Conservation (phyloP, 2,797 vertebrate species). For the Mormyrus proboscirostris region DNA sequence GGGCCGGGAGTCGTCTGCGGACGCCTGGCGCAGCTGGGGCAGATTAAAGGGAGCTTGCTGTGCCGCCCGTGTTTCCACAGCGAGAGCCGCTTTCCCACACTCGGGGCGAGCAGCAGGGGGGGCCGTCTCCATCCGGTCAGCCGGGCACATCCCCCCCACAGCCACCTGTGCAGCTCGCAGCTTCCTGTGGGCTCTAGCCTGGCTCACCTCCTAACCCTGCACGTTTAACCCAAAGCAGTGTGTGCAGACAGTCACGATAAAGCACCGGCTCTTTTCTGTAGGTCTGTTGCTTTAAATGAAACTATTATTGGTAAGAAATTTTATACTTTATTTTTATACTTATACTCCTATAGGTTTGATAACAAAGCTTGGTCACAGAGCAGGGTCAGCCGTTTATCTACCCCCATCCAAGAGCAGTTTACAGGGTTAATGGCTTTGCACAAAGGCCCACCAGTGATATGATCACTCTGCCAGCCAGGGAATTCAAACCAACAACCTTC, state of each 20-base stretch:
- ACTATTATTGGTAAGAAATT: background rate
- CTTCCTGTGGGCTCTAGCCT: background rate
- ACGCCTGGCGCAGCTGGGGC: background rate
- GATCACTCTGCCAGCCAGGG: background rate
- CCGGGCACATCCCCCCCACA: background rate
- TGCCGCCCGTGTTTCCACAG: background rate
- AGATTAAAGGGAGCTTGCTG: background rate
- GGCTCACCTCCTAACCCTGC: background rate
- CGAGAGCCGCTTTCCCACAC: background rate
- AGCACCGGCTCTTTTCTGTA: background rate
- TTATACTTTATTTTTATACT: background rate
- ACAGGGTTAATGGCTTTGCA: background rate
- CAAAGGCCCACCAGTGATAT: background rate
- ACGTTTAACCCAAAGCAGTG: background rate
- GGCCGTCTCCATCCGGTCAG: background rate
- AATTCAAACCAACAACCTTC: background rate
- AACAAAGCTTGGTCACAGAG: background rate
- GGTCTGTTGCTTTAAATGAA: background rate
- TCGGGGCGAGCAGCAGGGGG: background rate
- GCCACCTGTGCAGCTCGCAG: background rate
- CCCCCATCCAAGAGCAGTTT: background rate
- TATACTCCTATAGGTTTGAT: background rate
- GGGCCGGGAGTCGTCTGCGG: background rate
- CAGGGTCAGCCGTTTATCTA: background rate
- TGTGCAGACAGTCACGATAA: background rate